These are phyloP conservation scores for Corynorhinus townsendii DNA, from an alignment of 2,113 vertebrate species.

Conservation along the genomic window DNA sequence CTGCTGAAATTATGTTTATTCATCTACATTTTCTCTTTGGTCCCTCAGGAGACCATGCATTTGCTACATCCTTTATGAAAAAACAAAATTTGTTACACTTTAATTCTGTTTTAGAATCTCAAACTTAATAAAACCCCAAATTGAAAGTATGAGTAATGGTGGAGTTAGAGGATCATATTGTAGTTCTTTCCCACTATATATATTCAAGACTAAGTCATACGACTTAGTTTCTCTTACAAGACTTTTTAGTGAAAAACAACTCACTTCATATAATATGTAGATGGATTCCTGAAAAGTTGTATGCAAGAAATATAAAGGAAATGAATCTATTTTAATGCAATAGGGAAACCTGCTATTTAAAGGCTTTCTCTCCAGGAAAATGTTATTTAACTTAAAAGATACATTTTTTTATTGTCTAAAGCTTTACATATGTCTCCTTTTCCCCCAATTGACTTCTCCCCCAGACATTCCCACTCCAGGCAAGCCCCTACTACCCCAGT, in stretches of 20 bases:
- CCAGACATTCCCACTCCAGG: no score
- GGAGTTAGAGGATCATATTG: background rate
- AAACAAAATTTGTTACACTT: conserved; percentile 27
- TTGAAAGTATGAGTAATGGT: background rate
- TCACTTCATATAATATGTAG: background rate
- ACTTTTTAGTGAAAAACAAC: background rate
- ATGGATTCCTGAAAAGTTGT: background rate
- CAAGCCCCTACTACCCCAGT: no score
- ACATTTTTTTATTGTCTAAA: background rate
- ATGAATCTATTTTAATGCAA: conserved; percentile 17
- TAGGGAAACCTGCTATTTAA: background rate
- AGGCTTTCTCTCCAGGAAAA: background rate
- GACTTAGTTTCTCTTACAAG: background rate
- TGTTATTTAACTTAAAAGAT: background rate
- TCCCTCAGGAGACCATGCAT: background rate
- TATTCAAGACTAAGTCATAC: background rate
- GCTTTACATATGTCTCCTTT: no score
- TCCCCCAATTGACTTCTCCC: no score
- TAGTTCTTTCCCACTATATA: background rate
- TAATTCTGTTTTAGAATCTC: background rate
- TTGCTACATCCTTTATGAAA: conserved; percentile 29
- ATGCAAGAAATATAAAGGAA: background rate
- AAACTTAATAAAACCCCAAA: conserved; percentile 13
- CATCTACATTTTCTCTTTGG: background rate
- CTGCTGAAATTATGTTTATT: conserved; percentile 43